Evolutionary conservation across 2,113 vertebrate species (phyloP), one percentile per base, ranked within the genome.

Genomic region (Brachypteracias leptosomus): DNA sequence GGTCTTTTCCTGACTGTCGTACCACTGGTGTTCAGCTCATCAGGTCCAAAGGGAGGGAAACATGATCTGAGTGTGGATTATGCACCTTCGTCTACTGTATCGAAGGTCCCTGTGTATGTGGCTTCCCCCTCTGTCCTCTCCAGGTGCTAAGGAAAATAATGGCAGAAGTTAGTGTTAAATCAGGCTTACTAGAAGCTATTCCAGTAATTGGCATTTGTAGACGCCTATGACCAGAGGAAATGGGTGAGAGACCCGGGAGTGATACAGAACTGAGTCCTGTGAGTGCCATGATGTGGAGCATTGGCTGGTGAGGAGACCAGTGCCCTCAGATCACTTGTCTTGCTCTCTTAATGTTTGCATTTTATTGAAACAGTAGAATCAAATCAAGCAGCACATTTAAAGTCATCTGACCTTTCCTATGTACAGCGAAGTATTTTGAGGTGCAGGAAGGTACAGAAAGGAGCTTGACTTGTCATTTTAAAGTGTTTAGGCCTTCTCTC

Each of bases 271-370:
- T 55, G 86, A 73, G 21, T 70, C 22, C 18, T 66, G 14, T 3
- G 17, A 72, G 42, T 17, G 71, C n/a, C 22, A 9, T 2, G 7
- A 18, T 0, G 0, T 42, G 55, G 13, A 67, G 6, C 6, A 10
- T n/a, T 67, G 52, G 5, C 63, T 79, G 40, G 11, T n/a, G 67
- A 76, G 54, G 17, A 46, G 26, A 73, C 11, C 14, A 40, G 28
- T 1, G 1, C n/a, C 25, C 28, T 91, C 13, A 17, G 26, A 46
- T 72, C 1, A 2, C 63, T 81, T 44, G 3, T 52, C 38, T 22
- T 79, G 13, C 29, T 25, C 33, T 76, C 9, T 68, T 72, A 31
- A 33, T 0, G 1, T 59, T 54, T 57, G 5, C 70, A 6, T 83
- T 80, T 49, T 62, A 70, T 58, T 70, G 18, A 72, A 96, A 35